phyloP scores from a whole-genome alignment of 2,888 invertebrate genomes.

The Chydorus sphaericus region DNA sequence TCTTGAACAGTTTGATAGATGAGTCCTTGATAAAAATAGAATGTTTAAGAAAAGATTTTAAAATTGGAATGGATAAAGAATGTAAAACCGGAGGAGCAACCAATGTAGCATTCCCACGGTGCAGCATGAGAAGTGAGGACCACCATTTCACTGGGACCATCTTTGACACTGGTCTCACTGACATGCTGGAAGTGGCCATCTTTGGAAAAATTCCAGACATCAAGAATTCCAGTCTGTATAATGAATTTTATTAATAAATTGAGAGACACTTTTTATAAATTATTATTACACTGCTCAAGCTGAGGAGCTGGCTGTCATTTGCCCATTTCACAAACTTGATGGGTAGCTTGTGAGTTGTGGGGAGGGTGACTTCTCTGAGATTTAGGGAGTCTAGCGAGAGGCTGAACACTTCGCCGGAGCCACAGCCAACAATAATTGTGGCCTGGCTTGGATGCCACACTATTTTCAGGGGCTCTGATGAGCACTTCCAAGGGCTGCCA shows the following conservation, averaged over 20 bases:
- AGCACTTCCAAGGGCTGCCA: not conserved
- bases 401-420: not conserved
- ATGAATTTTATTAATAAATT: not conserved
- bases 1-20: not conserved
- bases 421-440: not conserved
- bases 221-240: not conserved
- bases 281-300: not conserved
- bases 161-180: not conserved
- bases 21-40: not conserved
- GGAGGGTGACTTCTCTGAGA: not conserved
- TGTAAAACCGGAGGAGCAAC: not conserved
- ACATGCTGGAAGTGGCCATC: not conserved
- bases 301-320: not conserved
- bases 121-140: not conserved
- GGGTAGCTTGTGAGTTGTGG: not conserved
- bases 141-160: not conserved
- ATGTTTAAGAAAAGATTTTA: not conserved
- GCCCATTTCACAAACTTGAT: not conserved
- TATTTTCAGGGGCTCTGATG: not conserved
- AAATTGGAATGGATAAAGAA: not conserved
- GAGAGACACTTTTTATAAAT: no score
- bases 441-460: not conserved
- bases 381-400: not conserved
- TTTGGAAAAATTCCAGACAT: not conserved
- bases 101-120: not conserved